phyloP scores from a whole-genome alignment of 2,113 vertebrate species.

The Dasyurus viverrinus region DNA sequence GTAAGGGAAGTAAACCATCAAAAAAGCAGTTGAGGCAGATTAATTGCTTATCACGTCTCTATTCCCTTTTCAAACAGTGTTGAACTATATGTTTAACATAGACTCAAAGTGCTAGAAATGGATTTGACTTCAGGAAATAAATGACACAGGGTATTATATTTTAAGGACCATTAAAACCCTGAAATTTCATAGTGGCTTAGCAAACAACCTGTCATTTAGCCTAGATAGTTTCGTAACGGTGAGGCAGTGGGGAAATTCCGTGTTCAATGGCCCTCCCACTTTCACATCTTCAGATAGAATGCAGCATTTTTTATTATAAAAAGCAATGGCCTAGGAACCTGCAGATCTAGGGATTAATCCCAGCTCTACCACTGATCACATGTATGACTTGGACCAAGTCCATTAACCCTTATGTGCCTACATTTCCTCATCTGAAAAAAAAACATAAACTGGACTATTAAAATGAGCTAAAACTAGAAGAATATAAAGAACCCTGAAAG shows the following conservation, averaged over 20 bases:
- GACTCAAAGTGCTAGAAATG: constrained; percentile 54
- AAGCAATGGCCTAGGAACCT: background rate
- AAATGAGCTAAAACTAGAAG: background rate
- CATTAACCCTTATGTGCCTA: background rate
- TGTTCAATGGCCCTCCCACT: constrained; percentile 70
- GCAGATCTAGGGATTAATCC: background rate
- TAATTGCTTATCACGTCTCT: constrained; percentile 74
- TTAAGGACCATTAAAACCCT: constrained; percentile 71
- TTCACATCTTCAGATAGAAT: constrained; percentile 44
- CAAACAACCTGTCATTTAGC: constrained; percentile 71
- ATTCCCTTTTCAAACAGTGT: constrained; percentile 61
- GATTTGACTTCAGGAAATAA: constrained; percentile 67
- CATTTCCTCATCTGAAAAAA: background rate
- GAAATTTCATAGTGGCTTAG: constrained; percentile 66
- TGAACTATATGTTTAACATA: constrained; percentile 63
- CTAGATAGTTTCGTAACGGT: constrained; percentile 62
- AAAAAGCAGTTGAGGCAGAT: constrained; percentile 46
- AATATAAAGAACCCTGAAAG: background rate
- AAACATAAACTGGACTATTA: background rate
- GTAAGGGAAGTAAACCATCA: constrained; percentile 67
- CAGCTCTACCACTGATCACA: background rate
- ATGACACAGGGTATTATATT: constrained; percentile 66
- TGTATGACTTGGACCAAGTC: background rate
- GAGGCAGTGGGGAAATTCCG: constrained; percentile 60
- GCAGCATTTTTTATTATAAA: background rate